Evolutionary conservation across 2,113 vertebrate species (phyloP), one percentile per base, ranked within the genome.

Genomic region (Neomonachus schauinslandi): DNA sequence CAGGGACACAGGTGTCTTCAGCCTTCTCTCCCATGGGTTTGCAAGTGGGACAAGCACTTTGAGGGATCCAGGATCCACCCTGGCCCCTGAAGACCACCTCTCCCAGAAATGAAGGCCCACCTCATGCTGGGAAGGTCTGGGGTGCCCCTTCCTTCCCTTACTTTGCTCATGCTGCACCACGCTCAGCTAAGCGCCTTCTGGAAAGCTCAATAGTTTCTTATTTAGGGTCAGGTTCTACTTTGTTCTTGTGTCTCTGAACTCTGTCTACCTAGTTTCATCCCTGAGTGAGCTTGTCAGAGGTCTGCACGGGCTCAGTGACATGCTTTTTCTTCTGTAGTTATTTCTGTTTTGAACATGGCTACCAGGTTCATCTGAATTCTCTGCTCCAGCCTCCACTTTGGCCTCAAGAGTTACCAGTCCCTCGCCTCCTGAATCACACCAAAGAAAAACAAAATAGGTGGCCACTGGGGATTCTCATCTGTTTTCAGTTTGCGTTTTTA

Each of bases 331-430:
- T 1, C 26, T 21, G 8, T 6, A 21, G 5, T 9, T 57, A 61
- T 26, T 26, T 55, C 49, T 42, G 4, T 36, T 26, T 46, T 14
- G 8, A 53, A 36, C 22, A 2, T 2, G 5, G 6, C 4, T 96
- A 89, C 98, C 98, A 33, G 97, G 95, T 57, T 86, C 95, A 4
- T 97, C 97, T 5, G 71, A 69, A 16, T 26, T 49, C 39, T 95
- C 97, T 57, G 98, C 98, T 24, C 96, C 90, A 15, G 98, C 98
- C 49, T 99, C 98, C 42, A 95, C 91, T 65, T 98, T 97, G 67
- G 99, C 99, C 46, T 98, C 98, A 91, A 65, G 97, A 6, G 98
- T 97, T 26, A 98, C 98, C 2, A 53, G 71, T 89, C 95, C 98
- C 7, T 98, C 97, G n/a, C 98, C 97, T 57, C 98, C 99, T 99